phyloP scores from a whole-genome alignment of 2,888 invertebrate genomes.

The Drosophila yooni region DNA sequence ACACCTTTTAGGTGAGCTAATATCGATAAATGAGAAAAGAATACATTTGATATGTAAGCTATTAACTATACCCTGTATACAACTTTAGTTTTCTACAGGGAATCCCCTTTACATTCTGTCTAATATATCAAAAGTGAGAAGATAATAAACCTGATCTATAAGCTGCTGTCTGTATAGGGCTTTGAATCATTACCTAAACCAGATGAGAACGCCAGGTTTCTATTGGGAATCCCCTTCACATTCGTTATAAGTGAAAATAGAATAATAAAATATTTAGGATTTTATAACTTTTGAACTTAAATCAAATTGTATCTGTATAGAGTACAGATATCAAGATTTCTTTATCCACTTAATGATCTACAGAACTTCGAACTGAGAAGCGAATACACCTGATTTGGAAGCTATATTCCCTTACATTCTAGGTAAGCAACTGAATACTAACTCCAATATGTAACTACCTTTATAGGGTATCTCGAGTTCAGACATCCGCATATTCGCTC shows the following conservation, averaged over 20 bases:
- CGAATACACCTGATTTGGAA: background rate
- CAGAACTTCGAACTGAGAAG: background rate
- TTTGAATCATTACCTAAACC: background rate
- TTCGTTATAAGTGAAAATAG: background rate
- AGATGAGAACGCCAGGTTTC: background rate
- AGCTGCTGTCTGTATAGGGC: background rate
- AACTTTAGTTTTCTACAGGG: background rate
- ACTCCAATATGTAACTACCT: background rate
- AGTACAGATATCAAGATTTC: background rate
- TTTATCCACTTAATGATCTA: background rate
- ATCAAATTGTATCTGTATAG: background rate
- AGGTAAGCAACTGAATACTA: background rate
- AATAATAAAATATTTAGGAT: background rate
- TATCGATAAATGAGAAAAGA: background rate
- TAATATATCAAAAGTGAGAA: background rate
- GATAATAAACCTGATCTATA: background rate
- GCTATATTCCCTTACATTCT: background rate
- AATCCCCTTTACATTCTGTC: background rate
- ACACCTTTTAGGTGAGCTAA: background rate
- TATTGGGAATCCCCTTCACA: background rate
- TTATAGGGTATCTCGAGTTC: conserved; percentile 6
- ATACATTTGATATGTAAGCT: background rate
- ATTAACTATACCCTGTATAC: background rate
- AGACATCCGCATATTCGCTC: background rate
- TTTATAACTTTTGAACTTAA: background rate